phyloP scores from a whole-genome alignment of 2,113 vertebrate species.

The Chaetodon trifascialis region DNA sequence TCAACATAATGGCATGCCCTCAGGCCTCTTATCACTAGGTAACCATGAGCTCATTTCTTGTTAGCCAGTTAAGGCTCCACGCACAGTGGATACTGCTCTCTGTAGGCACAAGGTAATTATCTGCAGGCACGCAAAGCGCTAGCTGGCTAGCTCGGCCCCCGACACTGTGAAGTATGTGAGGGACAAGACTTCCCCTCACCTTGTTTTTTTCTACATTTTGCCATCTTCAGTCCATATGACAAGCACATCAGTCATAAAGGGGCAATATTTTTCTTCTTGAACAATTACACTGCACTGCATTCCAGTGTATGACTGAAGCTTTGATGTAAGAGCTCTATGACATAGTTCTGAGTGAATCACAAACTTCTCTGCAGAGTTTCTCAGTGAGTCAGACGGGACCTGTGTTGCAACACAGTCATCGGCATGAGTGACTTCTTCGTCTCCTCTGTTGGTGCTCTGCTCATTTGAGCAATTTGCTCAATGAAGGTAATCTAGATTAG shows the following conservation, averaged over 20 bases:
- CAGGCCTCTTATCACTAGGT: conserved; percentile 70
- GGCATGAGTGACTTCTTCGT: conserved; percentile 45
- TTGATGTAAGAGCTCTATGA: conserved; percentile 15
- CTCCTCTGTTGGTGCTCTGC: neutral
- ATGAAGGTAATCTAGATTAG: conserved; percentile 24
- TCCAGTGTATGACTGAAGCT: conserved; percentile 37
- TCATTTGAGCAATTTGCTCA: conserved; percentile 24
- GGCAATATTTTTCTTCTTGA: conserved; percentile 29
- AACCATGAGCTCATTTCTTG: conserved; percentile 80
- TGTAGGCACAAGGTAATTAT: conserved; percentile 78
- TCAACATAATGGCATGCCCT: conserved; percentile 29
- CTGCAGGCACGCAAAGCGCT: conserved; percentile 80
- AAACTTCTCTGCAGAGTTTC: conserved; percentile 13
- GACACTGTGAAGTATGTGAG: conserved; percentile 19
- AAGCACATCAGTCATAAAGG: conserved; percentile 50
- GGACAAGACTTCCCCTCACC: conserved; percentile 41
- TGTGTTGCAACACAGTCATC: conserved; percentile 38
- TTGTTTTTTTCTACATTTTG: conserved; percentile 14
- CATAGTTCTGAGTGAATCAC: conserved; percentile 59
- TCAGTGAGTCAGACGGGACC: conserved; percentile 37
- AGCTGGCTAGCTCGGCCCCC: conserved; percentile 39
- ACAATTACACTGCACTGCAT: conserved; percentile 45
- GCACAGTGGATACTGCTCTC: conserved; percentile 74
- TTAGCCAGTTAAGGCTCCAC: conserved; percentile 63
- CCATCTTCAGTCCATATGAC: conserved; percentile 46